Percentiles rank a stretch among this genome's conserved stretches.
These are phyloP conservation scores for Troides oblongomaculatus DNA, from an alignment of 2,888 invertebrate genomes.

Conservation along the genomic window DNA sequence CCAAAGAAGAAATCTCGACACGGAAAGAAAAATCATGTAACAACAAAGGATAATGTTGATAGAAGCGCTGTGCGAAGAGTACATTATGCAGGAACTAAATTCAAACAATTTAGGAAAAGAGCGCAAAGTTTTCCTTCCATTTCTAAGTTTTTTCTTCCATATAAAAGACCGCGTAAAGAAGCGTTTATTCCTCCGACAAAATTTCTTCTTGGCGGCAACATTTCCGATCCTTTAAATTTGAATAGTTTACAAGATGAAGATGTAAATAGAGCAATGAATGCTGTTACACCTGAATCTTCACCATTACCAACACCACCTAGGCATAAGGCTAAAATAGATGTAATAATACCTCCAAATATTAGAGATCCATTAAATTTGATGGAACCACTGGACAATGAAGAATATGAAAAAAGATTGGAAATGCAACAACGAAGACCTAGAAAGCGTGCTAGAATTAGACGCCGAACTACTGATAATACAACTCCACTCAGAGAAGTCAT, in stretches of 20 bases:
- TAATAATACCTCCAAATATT: constrained; percentile 95
- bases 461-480: constrained; percentile 70
- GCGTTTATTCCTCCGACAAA: constrained; percentile 93
- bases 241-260: constrained; percentile 93
- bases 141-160: constrained; percentile 87
- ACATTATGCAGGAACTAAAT: constrained; percentile 68
- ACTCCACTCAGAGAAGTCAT: constrained; percentile 52
- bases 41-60: constrained; percentile 65
- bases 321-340: constrained; percentile 90
- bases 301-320: constrained; percentile 92
- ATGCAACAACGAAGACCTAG: constrained; percentile 86
- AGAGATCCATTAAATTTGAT: constrained; percentile 94
- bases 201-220: constrained; percentile 96
- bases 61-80: constrained; percentile 64
- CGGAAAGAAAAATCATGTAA: constrained; percentile 65
- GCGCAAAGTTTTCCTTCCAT: constrained; percentile 84
- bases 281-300: constrained; percentile 95
- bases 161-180: constrained; percentile 86
- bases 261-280: constrained; percentile 88
- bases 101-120: constrained; percentile 81
- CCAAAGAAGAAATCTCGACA: constrained; percentile 71
- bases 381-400: constrained; percentile 88
- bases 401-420: constrained; percentile 88
- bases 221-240: constrained; percentile 95
- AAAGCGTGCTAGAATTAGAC: constrained; percentile 82